These are phyloP conservation scores for Phyllotreta cruciferae DNA, from an alignment of 2,888 invertebrate species.

Conservation along the genomic window DNA sequence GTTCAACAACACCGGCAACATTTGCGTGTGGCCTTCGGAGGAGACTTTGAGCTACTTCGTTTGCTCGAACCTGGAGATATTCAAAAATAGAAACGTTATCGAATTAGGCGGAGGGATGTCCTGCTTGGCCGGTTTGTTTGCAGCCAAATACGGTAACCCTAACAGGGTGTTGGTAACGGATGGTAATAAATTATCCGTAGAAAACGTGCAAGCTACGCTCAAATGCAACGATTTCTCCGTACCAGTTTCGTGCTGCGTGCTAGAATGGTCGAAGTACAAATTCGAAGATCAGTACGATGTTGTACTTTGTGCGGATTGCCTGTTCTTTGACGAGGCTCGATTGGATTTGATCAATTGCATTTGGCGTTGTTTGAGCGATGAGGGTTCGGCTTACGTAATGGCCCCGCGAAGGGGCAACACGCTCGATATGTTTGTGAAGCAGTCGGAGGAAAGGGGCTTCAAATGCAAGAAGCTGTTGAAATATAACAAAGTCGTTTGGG, in stretches of 20 bases:
- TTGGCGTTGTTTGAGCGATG: conserved; percentile 66
- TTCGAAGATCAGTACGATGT: conserved; percentile 67
- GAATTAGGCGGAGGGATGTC: conserved; percentile 89
- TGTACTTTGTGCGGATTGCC: conserved; percentile 79
- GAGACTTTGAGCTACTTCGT: conserved; percentile 75
- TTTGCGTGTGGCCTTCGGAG: conserved; percentile 83
- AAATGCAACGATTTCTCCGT: conserved; percentile 68
- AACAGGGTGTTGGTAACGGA: conserved; percentile 75
- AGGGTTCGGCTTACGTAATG: conserved; percentile 75
- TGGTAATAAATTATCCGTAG: conserved; percentile 77
- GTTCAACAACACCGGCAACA: conserved; percentile 83
- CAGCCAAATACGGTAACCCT: conserved; percentile 72
- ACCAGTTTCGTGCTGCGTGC: conserved; percentile 63
- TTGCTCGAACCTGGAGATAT: conserved; percentile 69
- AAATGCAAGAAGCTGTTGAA: conserved; percentile 64
- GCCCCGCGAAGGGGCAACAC: conserved; percentile 79
- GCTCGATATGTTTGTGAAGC: conserved; percentile 71
- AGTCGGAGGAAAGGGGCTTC: conserved; percentile 68
- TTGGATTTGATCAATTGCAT: conserved; percentile 72
- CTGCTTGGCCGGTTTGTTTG: conserved; percentile 77
- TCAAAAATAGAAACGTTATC: conserved; percentile 72
- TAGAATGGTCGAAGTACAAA: conserved; percentile 64
- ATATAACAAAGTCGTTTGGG: conserved; percentile 73
- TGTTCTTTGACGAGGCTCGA: conserved; percentile 79
- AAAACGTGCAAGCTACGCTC: conserved; percentile 73